Base-by-base conservation (phyloP, 2,797 vertebrate genomes). In the Propithecus perrieri region DNA sequence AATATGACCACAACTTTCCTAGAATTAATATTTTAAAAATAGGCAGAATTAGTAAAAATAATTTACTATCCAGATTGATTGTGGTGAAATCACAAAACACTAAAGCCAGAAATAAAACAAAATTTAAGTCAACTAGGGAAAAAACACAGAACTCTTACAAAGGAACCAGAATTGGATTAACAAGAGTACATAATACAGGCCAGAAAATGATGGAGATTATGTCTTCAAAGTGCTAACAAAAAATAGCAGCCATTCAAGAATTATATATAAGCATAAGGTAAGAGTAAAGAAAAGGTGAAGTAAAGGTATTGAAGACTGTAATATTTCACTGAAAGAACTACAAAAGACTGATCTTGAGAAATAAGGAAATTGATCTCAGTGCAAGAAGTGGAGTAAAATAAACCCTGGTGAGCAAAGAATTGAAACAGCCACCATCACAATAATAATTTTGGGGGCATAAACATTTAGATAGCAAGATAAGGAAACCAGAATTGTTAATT, bases 1-100 rank as follows among this genome's bases (percentile, higher is more conserved):
- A 75, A 61, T 43, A 24, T n/a, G 38, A 9, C 18, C 48, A 80
- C 26, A 76, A 5, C 41, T 46, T 69, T 94, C 28, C 7, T 10
- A 85, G n/a, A 91, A 81, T 7, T 97, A 38, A 84, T 59, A 69
- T 76, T 88, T 91, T 55, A 59, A 93, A 96, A 80, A 67, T 71
- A 38, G 35, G 43, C 28, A 93, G 38, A 85, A 75, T 71, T 86
- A 91, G 41, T 75, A 57, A 59, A 91, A 93, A 89, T 28, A 94
- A 89, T 75, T 43, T 0, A 71, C 74, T 61, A 46, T 5, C 7
- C 41, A 74, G n/a, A 33, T 17, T 33, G 10, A 55, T n/a, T 90
- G 11, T 80, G 30, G 33, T 65, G 4, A 89, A 93, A 91, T 53
- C 79, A 6, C 4, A 28, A 12, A 80, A 43, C 59, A 67, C 14